A percentile compares a stretch with the other conserved stretches of the same genome.
Evolutionary conservation across 2,113 vertebrate species (phyloP).

Genomic region (Orycteropus afer): DNA sequence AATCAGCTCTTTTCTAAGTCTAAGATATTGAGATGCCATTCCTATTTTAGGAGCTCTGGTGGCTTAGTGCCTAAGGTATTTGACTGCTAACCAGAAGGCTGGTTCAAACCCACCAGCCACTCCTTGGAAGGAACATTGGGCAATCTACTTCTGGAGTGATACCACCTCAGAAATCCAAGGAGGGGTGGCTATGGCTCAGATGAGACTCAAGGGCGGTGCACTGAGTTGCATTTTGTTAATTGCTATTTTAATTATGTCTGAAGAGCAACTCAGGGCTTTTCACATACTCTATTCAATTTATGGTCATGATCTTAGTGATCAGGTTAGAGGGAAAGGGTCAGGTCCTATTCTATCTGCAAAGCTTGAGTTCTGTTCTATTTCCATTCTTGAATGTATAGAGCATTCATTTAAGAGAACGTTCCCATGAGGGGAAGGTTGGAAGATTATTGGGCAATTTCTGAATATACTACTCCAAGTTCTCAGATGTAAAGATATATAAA

Average conservation of each 20-base stretch:
- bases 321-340: background rate
- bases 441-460: background rate
- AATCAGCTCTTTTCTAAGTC: background rate
- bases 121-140: too few species aligned
- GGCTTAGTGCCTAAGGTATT: too few species aligned
- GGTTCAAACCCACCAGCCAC: too few species aligned
- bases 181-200: too few species aligned
- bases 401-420: background rate
- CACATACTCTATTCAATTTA: background rate
- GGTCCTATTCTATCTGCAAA: background rate
- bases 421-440: background rate
- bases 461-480: background rate
- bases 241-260: background rate
- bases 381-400: background rate
- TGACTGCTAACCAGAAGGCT: too few species aligned
- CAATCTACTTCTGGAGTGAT: too few species aligned
- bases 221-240: too few species aligned
- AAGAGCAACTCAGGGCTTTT: background rate
- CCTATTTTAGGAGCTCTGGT: too few species aligned
- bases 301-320: background rate
- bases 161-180: too few species aligned
- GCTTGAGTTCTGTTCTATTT: background rate
- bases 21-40: background rate
- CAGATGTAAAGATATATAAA: background rate
- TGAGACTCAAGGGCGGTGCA: too few species aligned